Conservation (phyloP, 2,797 vertebrate species). For the Protonibea diacanthus region DNA sequence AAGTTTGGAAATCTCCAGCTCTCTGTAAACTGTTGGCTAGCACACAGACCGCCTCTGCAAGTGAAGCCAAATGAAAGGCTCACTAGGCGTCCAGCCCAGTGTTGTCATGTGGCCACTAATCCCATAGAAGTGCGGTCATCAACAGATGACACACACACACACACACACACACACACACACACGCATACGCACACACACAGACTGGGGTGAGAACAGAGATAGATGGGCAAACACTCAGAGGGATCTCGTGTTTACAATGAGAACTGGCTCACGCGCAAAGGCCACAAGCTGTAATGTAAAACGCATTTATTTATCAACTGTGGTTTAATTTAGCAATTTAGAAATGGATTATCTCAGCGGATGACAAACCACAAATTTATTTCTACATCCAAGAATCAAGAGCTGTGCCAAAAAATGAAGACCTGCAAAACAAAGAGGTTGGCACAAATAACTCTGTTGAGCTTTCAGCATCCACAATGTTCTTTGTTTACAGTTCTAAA, state of each 20-base stretch:
- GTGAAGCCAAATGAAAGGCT: slow-evolving; percentile 76
- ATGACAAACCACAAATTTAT: neutral
- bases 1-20: slow-evolving; percentile 60
- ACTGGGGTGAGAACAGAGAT: slow-evolving; percentile 33
- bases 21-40: slow-evolving; percentile 60
- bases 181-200: slow-evolving; percentile 34
- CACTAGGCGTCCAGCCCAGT: slow-evolving; percentile 70
- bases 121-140: slow-evolving; percentile 68
- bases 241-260: slow-evolving; percentile 48
- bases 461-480: neutral
- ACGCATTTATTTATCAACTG: slow-evolving; percentile 32
- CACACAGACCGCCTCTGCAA: slow-evolving; percentile 48
- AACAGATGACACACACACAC: slow-evolving; percentile 61
- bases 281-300: slow-evolving; percentile 32
- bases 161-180: slow-evolving; percentile 32
- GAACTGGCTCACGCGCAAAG: slow-evolving; percentile 39
- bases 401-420: slow-evolving; percentile 1
- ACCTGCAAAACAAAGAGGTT: neutral
- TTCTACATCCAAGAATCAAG: neutral
- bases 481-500: too few species aligned
- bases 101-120: slow-evolving; percentile 81
- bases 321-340: slow-evolving; percentile 33
- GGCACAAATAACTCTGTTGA: neutral
- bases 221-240: slow-evolving; percentile 40
- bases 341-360: slow-evolving; percentile 15